phyloP scores from a whole-genome alignment of 2,888 invertebrate genomes.

The Calephelis perditalis region DNA sequence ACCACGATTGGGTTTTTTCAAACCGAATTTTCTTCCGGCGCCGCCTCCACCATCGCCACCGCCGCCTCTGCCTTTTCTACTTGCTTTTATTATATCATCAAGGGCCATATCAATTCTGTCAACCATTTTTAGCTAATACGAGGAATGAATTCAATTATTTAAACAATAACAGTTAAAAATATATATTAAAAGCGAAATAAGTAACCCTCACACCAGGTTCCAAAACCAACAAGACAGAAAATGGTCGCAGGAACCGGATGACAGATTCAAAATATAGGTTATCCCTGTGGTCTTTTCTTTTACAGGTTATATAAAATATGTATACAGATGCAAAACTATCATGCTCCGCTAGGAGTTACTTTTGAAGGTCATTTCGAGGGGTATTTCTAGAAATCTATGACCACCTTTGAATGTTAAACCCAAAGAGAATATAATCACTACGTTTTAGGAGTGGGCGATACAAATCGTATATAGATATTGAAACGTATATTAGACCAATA shows the following conservation, averaged over 20 bases:
- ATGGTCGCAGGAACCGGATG: neutral
- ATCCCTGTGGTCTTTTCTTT: no score
- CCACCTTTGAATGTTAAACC: no score
- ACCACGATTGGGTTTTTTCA: conserved; percentile 59
- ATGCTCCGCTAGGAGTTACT: no score
- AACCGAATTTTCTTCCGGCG: conserved; percentile 70
- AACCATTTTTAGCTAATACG: conserved; percentile 81
- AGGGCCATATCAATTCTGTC: conserved; percentile 98
- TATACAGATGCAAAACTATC: no score
- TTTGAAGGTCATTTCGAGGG: no score
- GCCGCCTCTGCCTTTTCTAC: conserved; percentile 80
- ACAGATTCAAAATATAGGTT: no score
- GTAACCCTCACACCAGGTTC: neutral
- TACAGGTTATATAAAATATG: no score
- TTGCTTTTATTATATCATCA: conserved; percentile 96
- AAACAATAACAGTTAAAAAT: conserved; percentile 11
- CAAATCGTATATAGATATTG: no score
- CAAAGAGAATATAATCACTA: no score
- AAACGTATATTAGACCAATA: no score
- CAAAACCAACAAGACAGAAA: neutral
- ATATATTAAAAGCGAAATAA: neutral
- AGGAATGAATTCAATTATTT: conserved; percentile 11
- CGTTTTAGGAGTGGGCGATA: no score
- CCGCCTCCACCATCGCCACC: conserved; percentile 79
- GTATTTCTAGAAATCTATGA: no score